A percentile compares a stretch with the other conserved stretches of the same genome.
Evolutionary conservation across 2,113 vertebrate species (phyloP).

Genomic region (Chlorocebus sabaeus): DNA sequence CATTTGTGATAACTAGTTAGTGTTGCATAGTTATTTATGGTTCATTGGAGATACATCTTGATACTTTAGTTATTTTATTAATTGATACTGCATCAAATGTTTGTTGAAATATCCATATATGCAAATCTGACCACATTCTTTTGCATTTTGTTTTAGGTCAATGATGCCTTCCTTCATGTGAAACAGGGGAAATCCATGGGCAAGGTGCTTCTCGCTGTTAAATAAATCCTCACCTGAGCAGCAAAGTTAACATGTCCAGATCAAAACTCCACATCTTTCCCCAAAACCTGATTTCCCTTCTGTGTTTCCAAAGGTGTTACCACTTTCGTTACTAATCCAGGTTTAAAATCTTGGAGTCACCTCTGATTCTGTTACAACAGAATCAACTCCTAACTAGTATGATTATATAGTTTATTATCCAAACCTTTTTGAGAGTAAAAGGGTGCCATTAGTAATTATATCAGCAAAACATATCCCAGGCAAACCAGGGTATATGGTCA

Average conservation of each 20-base stretch:
- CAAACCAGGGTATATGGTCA: not conserved
- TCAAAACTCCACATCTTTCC: not conserved
- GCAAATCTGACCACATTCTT: not conserved
- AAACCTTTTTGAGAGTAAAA: not conserved
- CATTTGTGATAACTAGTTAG: not conserved
- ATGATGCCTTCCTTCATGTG: constrained; percentile 57
- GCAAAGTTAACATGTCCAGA: not conserved
- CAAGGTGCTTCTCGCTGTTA: constrained; percentile 57
- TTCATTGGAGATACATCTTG: not conserved
- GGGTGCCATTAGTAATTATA: not conserved
- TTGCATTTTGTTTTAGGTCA: constrained; percentile 56
- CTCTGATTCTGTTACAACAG: not conserved
- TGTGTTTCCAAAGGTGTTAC: not conserved
- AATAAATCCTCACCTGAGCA: not conserved
- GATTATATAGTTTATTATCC: not conserved
- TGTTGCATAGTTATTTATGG: not conserved
- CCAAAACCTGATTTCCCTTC: not conserved
- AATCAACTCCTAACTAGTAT: not conserved
- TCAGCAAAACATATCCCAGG: not conserved
- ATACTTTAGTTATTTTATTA: constrained; percentile 15
- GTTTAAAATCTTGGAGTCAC: not conserved
- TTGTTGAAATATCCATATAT: not conserved
- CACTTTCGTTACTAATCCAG: not conserved
- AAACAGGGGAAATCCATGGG: constrained; percentile 62
- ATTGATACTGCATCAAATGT: not conserved